Percentiles rank a stretch among this genome's conserved stretches.
phyloP scores from a whole-genome alignment of 2,113 vertebrate genomes.

The Neomonachus schauinslandi region DNA sequence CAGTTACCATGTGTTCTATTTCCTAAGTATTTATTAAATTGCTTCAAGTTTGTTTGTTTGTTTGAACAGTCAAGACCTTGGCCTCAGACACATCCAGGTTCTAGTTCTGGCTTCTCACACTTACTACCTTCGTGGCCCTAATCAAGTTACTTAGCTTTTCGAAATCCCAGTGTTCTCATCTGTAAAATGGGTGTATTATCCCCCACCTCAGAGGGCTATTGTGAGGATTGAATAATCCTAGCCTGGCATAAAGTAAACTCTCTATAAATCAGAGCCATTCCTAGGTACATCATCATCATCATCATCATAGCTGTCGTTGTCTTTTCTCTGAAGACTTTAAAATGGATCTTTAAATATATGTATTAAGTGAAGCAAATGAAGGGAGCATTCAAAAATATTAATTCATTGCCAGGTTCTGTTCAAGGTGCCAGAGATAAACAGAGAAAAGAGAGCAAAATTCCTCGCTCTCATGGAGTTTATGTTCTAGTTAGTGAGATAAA shows the following conservation, averaged over 20 bases:
- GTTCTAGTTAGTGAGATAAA: not conserved
- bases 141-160: not conserved
- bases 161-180: not conserved
- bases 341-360: not conserved
- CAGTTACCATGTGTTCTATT: not conserved
- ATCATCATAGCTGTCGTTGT: not conserved
- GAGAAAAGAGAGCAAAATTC: not conserved
- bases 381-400: not conserved
- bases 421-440: not conserved
- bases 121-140: not conserved
- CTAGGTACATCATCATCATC: not conserved
- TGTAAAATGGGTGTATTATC: not conserved
- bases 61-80: not conserved
- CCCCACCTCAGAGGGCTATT: not conserved
- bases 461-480: not conserved
- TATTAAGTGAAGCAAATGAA: not conserved
- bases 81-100: not conserved
- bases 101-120: not conserved
- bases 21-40: not conserved
- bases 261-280: not conserved
- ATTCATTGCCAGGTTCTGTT: not conserved
- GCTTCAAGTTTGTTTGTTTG: not conserved
- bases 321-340: not conserved
- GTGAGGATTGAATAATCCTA: not conserved
- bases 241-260: not conserved